Evolutionary conservation across 2,888 invertebrate genomes (phyloP), one percentile per base, ranked within the genome.

Genomic region (Lepidochitona cinerea): DNA sequence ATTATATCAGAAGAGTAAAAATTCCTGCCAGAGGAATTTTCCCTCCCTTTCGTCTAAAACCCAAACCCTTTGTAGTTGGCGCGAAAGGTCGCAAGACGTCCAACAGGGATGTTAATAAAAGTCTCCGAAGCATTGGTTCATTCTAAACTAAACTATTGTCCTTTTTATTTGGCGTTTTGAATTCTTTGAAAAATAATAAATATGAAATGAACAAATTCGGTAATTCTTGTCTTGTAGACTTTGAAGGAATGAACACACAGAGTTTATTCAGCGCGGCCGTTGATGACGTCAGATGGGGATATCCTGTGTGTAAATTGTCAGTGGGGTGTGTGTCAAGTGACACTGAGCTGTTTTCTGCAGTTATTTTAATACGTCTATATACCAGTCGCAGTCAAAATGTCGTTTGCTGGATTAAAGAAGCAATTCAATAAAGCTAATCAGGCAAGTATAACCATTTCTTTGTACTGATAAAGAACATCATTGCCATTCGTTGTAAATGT

Each of bases 401-500:
- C 99, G 92, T 96, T 99, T 92, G 98, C 98, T 88, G 99, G 99
- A 87, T 93, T 99, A 85, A 98, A 97, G 92, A 99, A 99, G 93
- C 99, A 99, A 92, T 96, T 99, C 91, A 99, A 99, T 93, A 99
- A 99, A 93, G 98, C 98, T 86, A 99, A 99, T 93, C 98, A 98
- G 95, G 97, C 97, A 92, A 59, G 59, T 59, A 49, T 49, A 23
- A 49, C n/a, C n/a, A n/a, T n/a, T n/a, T n/a, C n/a, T n/a, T n/a
- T n/a, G n/a, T n/a, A n/a, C n/a, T n/a, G n/a, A n/a, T n/a, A n/a
- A n/a, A n/a, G n/a, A n/a, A n/a, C n/a, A n/a, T n/a, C n/a, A n/a
- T n/a, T n/a, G n/a, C n/a, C n/a, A n/a, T n/a, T n/a, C n/a, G n/a
- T n/a, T n/a, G n/a, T n/a, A n/a, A n/a, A n/a, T n/a, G n/a, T n/a